A percentile compares a stretch with the other conserved stretches of the same genome.
These are phyloP conservation scores for Chiridota heheva DNA, from an alignment of 35 echinoderm and acorn worm species.

Conservation along the genomic window DNA sequence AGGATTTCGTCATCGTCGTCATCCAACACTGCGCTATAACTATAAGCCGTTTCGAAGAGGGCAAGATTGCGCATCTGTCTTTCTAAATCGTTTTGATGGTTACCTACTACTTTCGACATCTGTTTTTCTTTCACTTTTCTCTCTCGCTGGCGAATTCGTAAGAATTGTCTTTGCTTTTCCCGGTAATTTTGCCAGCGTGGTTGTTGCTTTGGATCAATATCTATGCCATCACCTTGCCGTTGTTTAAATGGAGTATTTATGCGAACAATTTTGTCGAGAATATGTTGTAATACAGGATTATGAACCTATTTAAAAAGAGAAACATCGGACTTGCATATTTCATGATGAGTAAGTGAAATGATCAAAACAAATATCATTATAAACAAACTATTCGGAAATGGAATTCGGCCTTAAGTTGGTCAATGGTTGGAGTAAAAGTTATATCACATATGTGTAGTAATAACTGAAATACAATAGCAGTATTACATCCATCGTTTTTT, in stretches of 20 bases:
- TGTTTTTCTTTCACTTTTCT: constrained; percentile 39
- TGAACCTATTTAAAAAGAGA: constrained; percentile 41
- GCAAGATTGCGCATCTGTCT: not conserved
- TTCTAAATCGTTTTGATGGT: not conserved
- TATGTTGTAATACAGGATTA: constrained; percentile 65
- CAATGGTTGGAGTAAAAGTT: too few relatives aligned
- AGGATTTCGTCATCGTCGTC: constrained; percentile 24
- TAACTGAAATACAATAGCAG: too few relatives aligned
- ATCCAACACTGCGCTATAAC: not conserved
- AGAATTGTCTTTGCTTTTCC: constrained; percentile 75
- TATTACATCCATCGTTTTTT: too few relatives aligned
- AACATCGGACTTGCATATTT: not conserved
- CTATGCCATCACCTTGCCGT: not conserved
- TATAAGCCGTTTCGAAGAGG: not conserved
- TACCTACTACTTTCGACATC: not conserved
- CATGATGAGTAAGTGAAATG: not conserved
- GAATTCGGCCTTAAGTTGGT: too few relatives aligned
- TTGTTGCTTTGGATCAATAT: not conserved
- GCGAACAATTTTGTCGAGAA: constrained; percentile 59
- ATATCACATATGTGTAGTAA: too few relatives aligned
- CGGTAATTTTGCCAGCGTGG: constrained; percentile 67
- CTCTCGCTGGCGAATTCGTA: constrained; percentile 58
- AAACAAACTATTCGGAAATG: too few relatives aligned
- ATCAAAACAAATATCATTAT: too few relatives aligned
- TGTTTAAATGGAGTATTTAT: constrained; percentile 42